Conservation (phyloP, 2,888 invertebrate species). For the Campaea margaritaria region DNA sequence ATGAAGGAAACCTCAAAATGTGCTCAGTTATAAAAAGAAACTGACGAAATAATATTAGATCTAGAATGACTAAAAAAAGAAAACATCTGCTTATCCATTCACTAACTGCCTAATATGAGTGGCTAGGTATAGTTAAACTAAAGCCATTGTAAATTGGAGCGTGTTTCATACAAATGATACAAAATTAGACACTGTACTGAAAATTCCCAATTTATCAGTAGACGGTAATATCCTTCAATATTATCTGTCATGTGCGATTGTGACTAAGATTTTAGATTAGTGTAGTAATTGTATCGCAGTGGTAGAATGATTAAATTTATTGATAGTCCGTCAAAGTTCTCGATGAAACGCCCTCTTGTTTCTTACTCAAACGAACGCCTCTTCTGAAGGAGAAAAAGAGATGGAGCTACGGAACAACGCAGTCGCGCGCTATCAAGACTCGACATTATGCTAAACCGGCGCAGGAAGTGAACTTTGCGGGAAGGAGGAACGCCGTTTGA, state of each 20-base stretch:
- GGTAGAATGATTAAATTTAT: neutral
- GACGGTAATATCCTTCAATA: neutral
- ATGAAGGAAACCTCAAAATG: slow-evolving; percentile 4
- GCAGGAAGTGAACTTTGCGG: too few relatives aligned
- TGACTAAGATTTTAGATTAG: neutral
- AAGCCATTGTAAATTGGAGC: neutral
- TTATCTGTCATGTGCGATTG: neutral
- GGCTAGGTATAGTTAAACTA: neutral
- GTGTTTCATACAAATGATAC: too few relatives aligned
- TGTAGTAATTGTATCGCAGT: slow-evolving; percentile 2
- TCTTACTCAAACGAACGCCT: too few relatives aligned
- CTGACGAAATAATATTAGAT: slow-evolving; percentile 39
- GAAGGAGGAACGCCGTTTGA: too few relatives aligned
- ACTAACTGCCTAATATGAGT: too few relatives aligned
- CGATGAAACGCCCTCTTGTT: too few relatives aligned
- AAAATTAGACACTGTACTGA: too few relatives aligned
- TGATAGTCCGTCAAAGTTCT: too few relatives aligned
- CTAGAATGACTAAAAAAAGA: slow-evolving; percentile 16
- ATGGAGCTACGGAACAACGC: too few relatives aligned
- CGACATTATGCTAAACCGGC: too few relatives aligned
- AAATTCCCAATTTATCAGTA: neutral
- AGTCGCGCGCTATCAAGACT: too few relatives aligned
- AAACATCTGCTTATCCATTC: neutral
- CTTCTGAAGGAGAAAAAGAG: too few relatives aligned
- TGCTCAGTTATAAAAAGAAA: slow-evolving; percentile 31